These are phyloP conservation scores for Nylanderia fulva DNA, from an alignment of 1,140 invertebrate species.

Conservation along the genomic window DNA sequence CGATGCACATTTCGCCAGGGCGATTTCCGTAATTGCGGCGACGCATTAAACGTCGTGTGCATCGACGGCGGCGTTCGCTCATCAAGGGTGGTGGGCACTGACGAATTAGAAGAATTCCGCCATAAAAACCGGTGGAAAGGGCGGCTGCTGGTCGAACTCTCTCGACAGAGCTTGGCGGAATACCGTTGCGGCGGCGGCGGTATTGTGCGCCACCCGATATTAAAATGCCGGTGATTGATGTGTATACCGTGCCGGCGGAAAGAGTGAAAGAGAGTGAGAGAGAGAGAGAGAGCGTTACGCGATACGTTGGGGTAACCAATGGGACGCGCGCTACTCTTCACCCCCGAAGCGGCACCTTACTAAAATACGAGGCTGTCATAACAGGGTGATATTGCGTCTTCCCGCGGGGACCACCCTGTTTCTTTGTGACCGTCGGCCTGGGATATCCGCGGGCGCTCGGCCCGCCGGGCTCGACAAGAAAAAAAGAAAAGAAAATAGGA, in stretches of 20 bases:
- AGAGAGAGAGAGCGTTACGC: conserved; percentile 16
- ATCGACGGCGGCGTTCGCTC: conserved; percentile 21
- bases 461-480: conserved; percentile 13
- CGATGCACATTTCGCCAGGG: conserved; percentile 68
- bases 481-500: conserved; percentile 8
- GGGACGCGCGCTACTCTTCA: conserved; percentile 65
- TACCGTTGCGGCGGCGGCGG: conserved; percentile 76
- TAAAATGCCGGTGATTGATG: conserved; percentile 86
- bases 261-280: conserved; percentile 39
- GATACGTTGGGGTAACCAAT: conserved; percentile 65
- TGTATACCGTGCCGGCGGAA: conserved; percentile 82
- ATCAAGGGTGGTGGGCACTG: conserved; percentile 47
- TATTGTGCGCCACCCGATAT: conserved; percentile 85
- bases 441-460: conserved; percentile 57
- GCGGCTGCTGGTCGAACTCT: conserved; percentile 50
- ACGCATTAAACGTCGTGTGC: conserved; percentile 55
- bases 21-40: conserved; percentile 72
- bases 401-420: conserved; percentile 63
- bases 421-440: conserved; percentile 68
- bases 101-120: conserved; percentile 84
- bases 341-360: conserved; percentile 73
- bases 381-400: conserved; percentile 84
- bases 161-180: conserved; percentile 66
- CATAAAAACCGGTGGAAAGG: conserved; percentile 78
- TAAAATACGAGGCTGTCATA: conserved; percentile 84